A percentile compares a stretch with the other conserved stretches of the same genome.
These are phyloP conservation scores for Takifugu flavidus DNA, from an alignment of 2,113 vertebrate species.

Conservation along the genomic window DNA sequence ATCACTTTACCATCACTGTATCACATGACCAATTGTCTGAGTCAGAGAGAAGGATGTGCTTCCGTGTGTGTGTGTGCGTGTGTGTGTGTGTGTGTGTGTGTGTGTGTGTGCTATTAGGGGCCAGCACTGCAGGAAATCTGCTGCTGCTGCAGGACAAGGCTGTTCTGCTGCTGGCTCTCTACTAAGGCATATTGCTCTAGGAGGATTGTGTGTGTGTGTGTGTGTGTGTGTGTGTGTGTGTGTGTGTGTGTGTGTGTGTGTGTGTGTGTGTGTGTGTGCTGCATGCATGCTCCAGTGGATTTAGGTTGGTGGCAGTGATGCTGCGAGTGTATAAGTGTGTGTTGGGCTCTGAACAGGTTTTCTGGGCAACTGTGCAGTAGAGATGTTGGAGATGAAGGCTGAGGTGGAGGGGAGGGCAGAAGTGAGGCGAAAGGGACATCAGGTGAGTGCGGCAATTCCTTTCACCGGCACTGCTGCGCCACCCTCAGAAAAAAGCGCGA, in stretches of 20 bases:
- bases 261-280: conserved; percentile 70
- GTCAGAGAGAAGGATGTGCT: conserved; percentile 28
- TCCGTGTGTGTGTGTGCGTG: conserved; percentile 33
- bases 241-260: conserved; percentile 67
- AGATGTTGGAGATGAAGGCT: conserved; percentile 54
- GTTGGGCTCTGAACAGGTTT: conserved; percentile 51
- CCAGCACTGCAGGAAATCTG: conserved; percentile 76
- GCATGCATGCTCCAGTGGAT: conserved; percentile 59
- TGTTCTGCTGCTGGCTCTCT: conserved; percentile 60
- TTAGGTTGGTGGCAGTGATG: too few species aligned
- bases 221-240: conserved; percentile 67
- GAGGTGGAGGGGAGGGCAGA: conserved; percentile 49
- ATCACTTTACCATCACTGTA: conserved; percentile 26
- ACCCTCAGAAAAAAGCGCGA: conserved; percentile 51
- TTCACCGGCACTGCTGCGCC: conserved; percentile 65
- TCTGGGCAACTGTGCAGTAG: conserved; percentile 61
- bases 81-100: conserved; percentile 21
- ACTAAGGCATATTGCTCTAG: conserved; percentile 63
- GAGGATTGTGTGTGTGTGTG: conserved; percentile 66
- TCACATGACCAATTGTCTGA: conserved; percentile 55
- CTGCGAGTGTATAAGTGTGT: neutral
- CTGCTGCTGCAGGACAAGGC: conserved; percentile 75
- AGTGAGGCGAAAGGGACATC: conserved; percentile 71
- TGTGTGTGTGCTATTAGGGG: conserved; percentile 47
- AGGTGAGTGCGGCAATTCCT: conserved; percentile 80